Conservation (phyloP, 2,888 invertebrate species). For the Pseudolycoriella hygida region DNA sequence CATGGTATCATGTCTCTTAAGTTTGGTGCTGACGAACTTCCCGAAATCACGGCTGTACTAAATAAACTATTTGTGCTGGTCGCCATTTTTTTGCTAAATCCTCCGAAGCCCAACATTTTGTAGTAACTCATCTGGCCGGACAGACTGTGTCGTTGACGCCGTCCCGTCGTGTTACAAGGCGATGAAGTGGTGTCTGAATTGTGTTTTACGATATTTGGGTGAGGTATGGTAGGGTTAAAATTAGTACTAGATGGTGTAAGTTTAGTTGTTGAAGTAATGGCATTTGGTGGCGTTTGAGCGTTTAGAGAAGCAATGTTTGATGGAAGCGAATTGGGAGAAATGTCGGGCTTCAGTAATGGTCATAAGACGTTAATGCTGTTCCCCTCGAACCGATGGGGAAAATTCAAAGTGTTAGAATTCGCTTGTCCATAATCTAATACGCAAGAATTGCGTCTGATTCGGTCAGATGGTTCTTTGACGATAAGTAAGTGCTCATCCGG, state of each 20-base stretch:
- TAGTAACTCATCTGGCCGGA: conserved; percentile 89
- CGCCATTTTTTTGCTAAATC: conserved; percentile 45
- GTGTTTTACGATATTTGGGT: conserved; percentile 15
- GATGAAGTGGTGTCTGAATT: conserved; percentile 19
- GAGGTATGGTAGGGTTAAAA: conserved; percentile 17
- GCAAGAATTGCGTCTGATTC: too few relatives aligned
- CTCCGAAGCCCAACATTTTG: conserved; percentile 68
- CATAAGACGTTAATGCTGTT: too few relatives aligned
- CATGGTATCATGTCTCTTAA: conserved; percentile 73
- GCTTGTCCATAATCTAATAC: too few relatives aligned
- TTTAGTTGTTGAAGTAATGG: conserved; percentile 11
- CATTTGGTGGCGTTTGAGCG: conserved; percentile 13
- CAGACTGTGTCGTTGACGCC: conserved; percentile 89
- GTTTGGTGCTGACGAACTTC: conserved; percentile 83
- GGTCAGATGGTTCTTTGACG: too few relatives aligned
- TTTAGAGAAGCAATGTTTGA: neutral
- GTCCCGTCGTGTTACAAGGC: conserved; percentile 29
- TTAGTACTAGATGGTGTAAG: conserved; percentile 10
- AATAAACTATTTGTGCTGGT: conserved; percentile 70
- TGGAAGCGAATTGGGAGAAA: neutral
- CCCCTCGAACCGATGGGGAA: too few relatives aligned
- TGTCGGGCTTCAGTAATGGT: too few relatives aligned
- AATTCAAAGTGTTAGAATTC: too few relatives aligned
- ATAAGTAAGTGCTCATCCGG: too few relatives aligned
- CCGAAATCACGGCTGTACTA: conserved; percentile 91